Evolutionary conservation across 2,888 invertebrate species (phyloP).

Genomic region (Lycia hirtaria): DNA sequence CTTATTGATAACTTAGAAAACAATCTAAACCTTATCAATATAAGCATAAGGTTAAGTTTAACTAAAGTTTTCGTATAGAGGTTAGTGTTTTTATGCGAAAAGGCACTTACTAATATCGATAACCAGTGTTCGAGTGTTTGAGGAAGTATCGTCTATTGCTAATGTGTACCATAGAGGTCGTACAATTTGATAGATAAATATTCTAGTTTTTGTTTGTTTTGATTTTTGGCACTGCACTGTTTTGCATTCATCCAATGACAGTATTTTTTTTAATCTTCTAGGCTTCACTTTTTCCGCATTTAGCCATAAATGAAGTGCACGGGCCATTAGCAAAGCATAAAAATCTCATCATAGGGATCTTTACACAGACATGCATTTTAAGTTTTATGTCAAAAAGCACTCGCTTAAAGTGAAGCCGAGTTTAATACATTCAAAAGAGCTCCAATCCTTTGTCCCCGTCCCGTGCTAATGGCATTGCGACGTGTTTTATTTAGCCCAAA

Average conservation of each 20-base stretch:
- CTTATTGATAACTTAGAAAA: background rate
- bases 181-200: background rate
- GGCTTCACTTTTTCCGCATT: background rate
- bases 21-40: background rate
- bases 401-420: constrained; percentile 34
- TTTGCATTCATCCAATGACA: too few relatives aligned
- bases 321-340: background rate
- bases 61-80: background rate
- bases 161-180: background rate
- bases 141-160: constrained; percentile 25
- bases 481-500: constrained; percentile 54
- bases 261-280: too few relatives aligned
- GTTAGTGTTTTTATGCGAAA: constrained; percentile 48
- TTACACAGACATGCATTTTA: constrained; percentile 27
- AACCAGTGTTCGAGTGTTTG: constrained; percentile 32
- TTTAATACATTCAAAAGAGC: constrained; percentile 40
- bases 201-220: constrained; percentile 7
- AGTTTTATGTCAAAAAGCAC: constrained; percentile 41
- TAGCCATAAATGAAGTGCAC: background rate
- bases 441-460: constrained; percentile 46
- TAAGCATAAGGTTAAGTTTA: background rate
- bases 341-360: constrained; percentile 18
- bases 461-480: constrained; percentile 39
- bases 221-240: background rate
- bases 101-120: constrained; percentile 48